phyloP scores from a whole-genome alignment of 2,888 invertebrate species.

The Copidosoma aretas region DNA sequence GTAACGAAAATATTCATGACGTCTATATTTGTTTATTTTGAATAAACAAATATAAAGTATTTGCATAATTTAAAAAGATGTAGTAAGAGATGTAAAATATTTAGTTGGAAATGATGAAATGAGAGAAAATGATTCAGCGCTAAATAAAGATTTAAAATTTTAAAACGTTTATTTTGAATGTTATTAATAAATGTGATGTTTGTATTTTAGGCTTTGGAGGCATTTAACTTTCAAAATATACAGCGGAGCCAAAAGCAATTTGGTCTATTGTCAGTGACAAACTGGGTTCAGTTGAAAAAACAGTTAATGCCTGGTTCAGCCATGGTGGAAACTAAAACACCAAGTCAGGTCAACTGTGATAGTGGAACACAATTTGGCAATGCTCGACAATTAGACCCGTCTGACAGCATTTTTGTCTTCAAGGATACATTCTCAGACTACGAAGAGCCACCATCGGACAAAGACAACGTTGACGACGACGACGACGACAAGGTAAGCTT shows the following conservation, averaged over 20 bases:
- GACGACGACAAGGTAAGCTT: conserved; percentile 54
- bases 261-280: conserved; percentile 19
- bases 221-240: background rate
- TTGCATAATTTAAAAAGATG: too few relatives aligned
- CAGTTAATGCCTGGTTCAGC: background rate
- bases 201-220: background rate
- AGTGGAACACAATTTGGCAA: conserved; percentile 60
- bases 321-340: conserved; percentile 50
- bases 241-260: conserved; percentile 16
- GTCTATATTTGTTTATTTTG: too few relatives aligned
- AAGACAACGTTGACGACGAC: conserved; percentile 50
- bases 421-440: conserved; percentile 58
- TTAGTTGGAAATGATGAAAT: background rate
- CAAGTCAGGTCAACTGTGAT: conserved; percentile 37
- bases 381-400: conserved; percentile 53
- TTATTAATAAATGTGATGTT: background rate
- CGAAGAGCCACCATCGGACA: conserved; percentile 57
- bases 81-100: too few relatives aligned
- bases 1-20: too few relatives aligned
- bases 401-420: conserved; percentile 60
- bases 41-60: too few relatives aligned
- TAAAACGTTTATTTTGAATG: background rate
- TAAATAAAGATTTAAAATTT: background rate
- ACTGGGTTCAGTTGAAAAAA: conserved; percentile 14
- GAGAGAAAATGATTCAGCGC: background rate